Base-by-base conservation (phyloP, 2,888 invertebrate species). In the Digitonthophagus gazella region DNA sequence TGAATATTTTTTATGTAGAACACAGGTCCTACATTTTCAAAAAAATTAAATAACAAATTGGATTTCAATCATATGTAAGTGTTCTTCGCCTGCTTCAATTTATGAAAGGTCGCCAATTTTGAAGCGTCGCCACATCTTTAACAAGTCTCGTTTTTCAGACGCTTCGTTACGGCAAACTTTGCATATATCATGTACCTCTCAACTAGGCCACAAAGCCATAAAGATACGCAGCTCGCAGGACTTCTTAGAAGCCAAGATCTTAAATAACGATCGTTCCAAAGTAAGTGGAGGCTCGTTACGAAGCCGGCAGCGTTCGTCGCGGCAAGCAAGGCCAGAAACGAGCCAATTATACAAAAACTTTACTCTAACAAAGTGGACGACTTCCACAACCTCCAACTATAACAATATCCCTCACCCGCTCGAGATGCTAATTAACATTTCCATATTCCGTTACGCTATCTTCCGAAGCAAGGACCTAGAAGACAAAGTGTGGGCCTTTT, bases 321-420 rank as follows among this genome's bases (percentile, higher is more conserved):
- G 28, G 28, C 11, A 44, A 44, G 28, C 28, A 44, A 44, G 28
- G 28, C 28, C 28, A 44, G 28, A 44, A 61, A 61, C 61, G 61
- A 61, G 61, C 61, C 61, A 61, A 61, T 61, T 61, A 61, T 20
- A 61, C 61, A 61, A 61, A 61, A 61, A 61, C 61, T 61, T 61
- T 61, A 18, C 19, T 61, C n/a, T 19, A 18, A 61, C 61, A n/a
- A 19, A 19, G 61, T 19, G n/a, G 16, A 57, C 57, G 16, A 61
- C 28, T 44, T 44, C 28, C 28, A 44, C 28, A 44, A 44, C 28
- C 28, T 44, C 28, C 28, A 44, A 44, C 28, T 44, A 44, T 44
- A 44, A 44, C 28, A 44, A 44, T 44, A 44, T 44, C 28, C 28
- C 28, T 44, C 28, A 44, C 28, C 28, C 28, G 28, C 28, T 44